phyloP scores from a whole-genome alignment of 2,888 invertebrate genomes.

The Copidosoma aretas region DNA sequence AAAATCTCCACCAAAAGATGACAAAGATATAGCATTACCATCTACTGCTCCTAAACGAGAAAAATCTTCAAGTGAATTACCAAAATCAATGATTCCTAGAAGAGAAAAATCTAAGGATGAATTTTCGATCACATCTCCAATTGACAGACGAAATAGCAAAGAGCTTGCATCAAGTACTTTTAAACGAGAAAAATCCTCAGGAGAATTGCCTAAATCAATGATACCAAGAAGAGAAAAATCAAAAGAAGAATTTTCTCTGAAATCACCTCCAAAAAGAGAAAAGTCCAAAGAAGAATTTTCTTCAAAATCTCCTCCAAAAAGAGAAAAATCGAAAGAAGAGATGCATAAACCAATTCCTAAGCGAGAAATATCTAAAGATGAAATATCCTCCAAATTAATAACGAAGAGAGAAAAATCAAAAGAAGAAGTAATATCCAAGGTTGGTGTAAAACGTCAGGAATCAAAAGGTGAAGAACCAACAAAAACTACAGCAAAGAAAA shows the following conservation, averaged over 20 bases:
- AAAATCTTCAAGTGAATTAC: constrained; percentile 19
- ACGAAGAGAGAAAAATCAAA: constrained; percentile 25
- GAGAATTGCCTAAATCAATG: constrained; percentile 1
- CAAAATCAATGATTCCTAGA: constrained; percentile 9
- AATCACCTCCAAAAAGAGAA: constrained; percentile 5
- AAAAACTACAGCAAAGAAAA: background rate
- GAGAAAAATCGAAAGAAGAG: constrained; percentile 24
- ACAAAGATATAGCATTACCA: constrained; percentile 13
- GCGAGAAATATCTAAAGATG: constrained; percentile 10
- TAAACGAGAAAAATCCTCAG: constrained; percentile 18
- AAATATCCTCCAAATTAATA: constrained; percentile 8
- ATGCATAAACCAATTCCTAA: constrained; percentile 2
- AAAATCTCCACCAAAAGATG: constrained; percentile 19
- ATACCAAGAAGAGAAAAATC: constrained; percentile 9
- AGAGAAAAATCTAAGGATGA: constrained; percentile 30
- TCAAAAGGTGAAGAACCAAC: constrained; percentile 15
- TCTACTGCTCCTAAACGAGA: constrained; percentile 2
- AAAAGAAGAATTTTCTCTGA: constrained; percentile 11
- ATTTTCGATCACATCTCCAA: constrained; percentile 9
- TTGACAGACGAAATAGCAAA: constrained; percentile 24
- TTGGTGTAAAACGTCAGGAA: constrained; percentile 11
- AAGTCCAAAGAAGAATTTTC: constrained; percentile 16
- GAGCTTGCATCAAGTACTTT: background rate
- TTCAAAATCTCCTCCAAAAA: constrained; percentile 13
- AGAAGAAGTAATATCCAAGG: constrained; percentile 21